Base-by-base conservation (phyloP, 30 jellyfish, hydroid and myxozoan genomes). In the Clytia hemisphaerica region DNA sequence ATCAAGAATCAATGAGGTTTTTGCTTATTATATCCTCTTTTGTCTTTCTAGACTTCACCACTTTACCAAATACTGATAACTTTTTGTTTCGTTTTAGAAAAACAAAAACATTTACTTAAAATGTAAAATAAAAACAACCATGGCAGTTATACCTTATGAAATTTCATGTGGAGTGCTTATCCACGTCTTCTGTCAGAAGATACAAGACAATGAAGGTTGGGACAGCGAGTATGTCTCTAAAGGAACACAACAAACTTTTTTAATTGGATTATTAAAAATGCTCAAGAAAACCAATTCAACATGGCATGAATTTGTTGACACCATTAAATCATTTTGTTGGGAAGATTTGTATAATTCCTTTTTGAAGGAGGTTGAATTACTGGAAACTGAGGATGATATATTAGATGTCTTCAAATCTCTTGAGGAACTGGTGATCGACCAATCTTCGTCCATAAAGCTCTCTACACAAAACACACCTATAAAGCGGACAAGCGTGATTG, bases 401-500 rank as follows among this genome's bases (percentile, higher is more conserved):
- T 21, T 45, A 35, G 59, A 65, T 3, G 34, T 45, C 2, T 26
- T 65, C 5, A 45, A 33, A 36, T 38, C 45, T 2, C 38, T 65
- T 19, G 78, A 65, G 15, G 34, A 25, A 10, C 40, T 65, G 37
- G n/a, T n/a, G n/a, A n/a, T n/a, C n/a, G n/a, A n/a, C n/a, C n/a
- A n/a, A n/a, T n/a, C n/a, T n/a, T n/a, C n/a, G n/a, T n/a, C n/a
- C n/a, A n/a, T n/a, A n/a, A n/a, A n/a, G n/a, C n/a, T n/a, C n/a
- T 65, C 44, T 37, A 35, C 12, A 40, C 2, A 34, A 2, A 63
- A 65, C 32, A 24, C 31, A 6, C 10, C 44, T 25, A 2, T 65
- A 42, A 65, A 37, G 38, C 21, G 30, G 16, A 22, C 71, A 24
- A 65, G 78, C 38, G 34, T 65, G 16, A 0, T 65, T 14, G 94